Conservation (phyloP, 2,888 invertebrate species). For the Cyclophora punctaria region DNA sequence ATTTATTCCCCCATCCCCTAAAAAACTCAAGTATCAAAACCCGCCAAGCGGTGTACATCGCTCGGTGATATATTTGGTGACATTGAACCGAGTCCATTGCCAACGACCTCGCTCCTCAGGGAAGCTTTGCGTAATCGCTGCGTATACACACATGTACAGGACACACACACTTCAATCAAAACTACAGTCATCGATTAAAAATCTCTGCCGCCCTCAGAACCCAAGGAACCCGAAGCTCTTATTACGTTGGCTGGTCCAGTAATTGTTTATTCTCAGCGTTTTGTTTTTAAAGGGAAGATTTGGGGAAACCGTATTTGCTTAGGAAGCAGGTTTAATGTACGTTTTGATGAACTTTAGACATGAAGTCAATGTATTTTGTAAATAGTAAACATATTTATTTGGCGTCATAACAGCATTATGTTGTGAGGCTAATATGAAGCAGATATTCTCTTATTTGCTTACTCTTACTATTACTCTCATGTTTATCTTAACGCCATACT, state of each 20-base stretch:
- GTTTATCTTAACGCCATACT: too few relatives aligned
- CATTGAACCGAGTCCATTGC: slow-evolving; percentile 75
- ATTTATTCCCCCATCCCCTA: too few relatives aligned
- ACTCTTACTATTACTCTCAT: too few relatives aligned
- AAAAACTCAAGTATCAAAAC: slow-evolving; percentile 41
- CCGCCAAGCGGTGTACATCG: slow-evolving; percentile 23
- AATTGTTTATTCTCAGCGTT: slow-evolving; percentile 6
- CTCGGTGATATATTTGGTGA: slow-evolving; percentile 74
- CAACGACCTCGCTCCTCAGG: slow-evolving; percentile 73
- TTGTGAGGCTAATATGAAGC: too few relatives aligned
- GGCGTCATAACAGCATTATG: too few relatives aligned
- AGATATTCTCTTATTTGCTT: too few relatives aligned
- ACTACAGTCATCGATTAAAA: slow-evolving; percentile 13
- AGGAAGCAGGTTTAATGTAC: too few relatives aligned
- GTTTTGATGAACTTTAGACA: too few relatives aligned
- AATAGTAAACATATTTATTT: too few relatives aligned
- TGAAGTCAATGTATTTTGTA: too few relatives aligned
- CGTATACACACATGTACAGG: slow-evolving; percentile 31
- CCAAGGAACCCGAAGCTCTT: slow-evolving; percentile 5
- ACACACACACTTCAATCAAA: slow-evolving; percentile 11
- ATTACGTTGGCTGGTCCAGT: slow-evolving; percentile 3
- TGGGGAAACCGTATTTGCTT: too few relatives aligned
- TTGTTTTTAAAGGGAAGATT: neutral
- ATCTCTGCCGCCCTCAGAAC: slow-evolving; percentile 6
- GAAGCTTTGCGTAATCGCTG: slow-evolving; percentile 74